phyloP scores from a whole-genome alignment of 2,113 vertebrate species.

The Brachypodius melanocephalos region DNA sequence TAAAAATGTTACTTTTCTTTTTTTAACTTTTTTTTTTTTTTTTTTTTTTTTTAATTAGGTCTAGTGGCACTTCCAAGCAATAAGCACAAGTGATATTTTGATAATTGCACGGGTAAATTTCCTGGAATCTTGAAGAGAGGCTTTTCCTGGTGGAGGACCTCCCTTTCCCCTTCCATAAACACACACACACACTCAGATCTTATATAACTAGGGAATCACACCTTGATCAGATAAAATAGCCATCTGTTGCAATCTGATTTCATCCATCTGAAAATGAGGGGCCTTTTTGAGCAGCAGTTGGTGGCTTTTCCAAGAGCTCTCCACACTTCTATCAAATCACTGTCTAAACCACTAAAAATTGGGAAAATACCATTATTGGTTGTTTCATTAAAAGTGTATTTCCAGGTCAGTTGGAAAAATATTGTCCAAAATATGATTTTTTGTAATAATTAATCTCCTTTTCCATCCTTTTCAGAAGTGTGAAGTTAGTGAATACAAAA shows the following conservation, averaged over 20 bases:
- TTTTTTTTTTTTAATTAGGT: not conserved
- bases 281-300: not conserved
- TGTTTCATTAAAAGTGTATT: not conserved
- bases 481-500: not conserved
- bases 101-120: not conserved
- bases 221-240: not conserved
- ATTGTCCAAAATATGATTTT: not conserved
- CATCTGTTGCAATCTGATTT: not conserved
- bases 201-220: not conserved
- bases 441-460: not conserved
- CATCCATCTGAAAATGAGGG: not conserved
- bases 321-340: not conserved
- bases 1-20: not conserved
- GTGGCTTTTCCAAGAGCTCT: not conserved
- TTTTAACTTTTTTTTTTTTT: fast-evolving
- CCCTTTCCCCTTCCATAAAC: not conserved
- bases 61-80: not conserved
- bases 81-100: not conserved
- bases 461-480: not conserved
- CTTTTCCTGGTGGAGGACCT: not conserved
- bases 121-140: not conserved
- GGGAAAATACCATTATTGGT: not conserved
- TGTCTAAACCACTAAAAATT: not conserved
- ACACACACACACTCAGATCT: not conserved
- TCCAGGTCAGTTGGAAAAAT: not conserved